Evolutionary conservation across 35 echinoderm and acorn worm species (phyloP).

Genomic region (Hemicentrotus pulcherrimus): DNA sequence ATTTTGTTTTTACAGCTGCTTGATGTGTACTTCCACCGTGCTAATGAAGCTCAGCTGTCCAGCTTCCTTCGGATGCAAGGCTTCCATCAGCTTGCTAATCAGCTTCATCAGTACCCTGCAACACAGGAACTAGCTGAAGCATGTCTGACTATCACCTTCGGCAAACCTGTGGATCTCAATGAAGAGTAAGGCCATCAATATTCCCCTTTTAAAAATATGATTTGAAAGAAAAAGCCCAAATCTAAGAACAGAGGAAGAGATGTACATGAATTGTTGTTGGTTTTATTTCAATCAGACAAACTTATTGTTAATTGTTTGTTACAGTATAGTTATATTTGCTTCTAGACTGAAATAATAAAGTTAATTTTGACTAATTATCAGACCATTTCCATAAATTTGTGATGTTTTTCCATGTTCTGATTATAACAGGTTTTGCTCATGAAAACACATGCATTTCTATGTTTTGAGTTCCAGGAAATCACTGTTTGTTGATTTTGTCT

Average conservation of each 20-base stretch:
- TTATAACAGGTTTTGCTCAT: too few relatives aligned
- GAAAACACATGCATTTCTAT: too few relatives aligned
- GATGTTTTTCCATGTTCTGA: background rate
- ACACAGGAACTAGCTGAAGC: slow-evolving; percentile 84
- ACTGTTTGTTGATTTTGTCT: too few relatives aligned
- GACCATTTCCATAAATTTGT: background rate
- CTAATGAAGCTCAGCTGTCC: slow-evolving; percentile 59
- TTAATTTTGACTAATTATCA: background rate
- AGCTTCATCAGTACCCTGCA: slow-evolving; percentile 93
- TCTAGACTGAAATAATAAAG: too few relatives aligned
- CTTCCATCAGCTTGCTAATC: slow-evolving; percentile 94
- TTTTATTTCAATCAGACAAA: background rate
- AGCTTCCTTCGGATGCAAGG: slow-evolving; percentile 77
- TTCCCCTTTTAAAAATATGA: background rate
- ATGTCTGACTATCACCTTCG: slow-evolving; percentile 84
- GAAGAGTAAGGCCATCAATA: slow-evolving; percentile 37
- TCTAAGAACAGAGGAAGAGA: too few relatives aligned
- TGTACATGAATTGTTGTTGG: background rate
- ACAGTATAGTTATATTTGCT: background rate
- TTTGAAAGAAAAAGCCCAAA: too few relatives aligned
- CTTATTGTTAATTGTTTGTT: background rate
- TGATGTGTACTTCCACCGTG: slow-evolving; percentile 94
- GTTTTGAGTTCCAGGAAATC: too few relatives aligned
- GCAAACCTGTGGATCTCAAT: slow-evolving; percentile 71
- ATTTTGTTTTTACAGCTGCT: slow-evolving; percentile 72